Evolutionary conservation across 2,113 vertebrate genomes (phyloP), one percentile per base, ranked within the genome.

Genomic region (Vicugna pacos): DNA sequence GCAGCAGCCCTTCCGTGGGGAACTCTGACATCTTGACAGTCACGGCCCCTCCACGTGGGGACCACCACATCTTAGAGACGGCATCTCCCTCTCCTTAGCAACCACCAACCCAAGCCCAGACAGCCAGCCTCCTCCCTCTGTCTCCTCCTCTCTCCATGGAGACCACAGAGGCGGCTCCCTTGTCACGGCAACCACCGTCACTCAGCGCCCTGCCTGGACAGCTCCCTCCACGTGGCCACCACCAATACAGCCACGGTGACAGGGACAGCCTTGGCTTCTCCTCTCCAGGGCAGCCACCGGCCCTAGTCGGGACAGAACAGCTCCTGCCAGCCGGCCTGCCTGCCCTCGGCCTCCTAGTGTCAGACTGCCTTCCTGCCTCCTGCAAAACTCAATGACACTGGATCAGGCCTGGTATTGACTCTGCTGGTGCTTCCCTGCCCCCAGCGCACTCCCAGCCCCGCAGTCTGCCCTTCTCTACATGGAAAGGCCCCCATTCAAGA

Each of bases 211-310:
- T 73, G 67, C 93, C 85, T 8, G 56, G 95, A 93, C 95, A 97
- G 93, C 77, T 97, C 95, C 82, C 95, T 96, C 98, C 98, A 98
- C 97, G 97, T 98, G 97, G 98, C 91, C 89, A 92, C 95, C 97
- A 95, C 91, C 96, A 96, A 89, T 95, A 97, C 85, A 89, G 94
- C 80, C 75, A 0, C 1, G 3, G 62, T 6, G 96, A 87, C 89
- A 80, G 93, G 4, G 52, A 90, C 84, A 93, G 91, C 5, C 69
- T 30, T 38, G 4, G 84, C 52, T 22, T 73, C 85, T 84, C 75
- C 54, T 48, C 91, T 73, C 73, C 19, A 1, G 73, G 88, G 91
- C 94, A 75, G 90, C 84, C 92, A 54, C 94, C 35, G 48, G 84
- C 92, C 54, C 91, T 22, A 28, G 73, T 60, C 26, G 6, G 60